A percentile compares a stretch with the other conserved stretches of the same genome.
Conservation (phyloP, 2,797 vertebrate species). For the Lacerta viridis region DNA sequence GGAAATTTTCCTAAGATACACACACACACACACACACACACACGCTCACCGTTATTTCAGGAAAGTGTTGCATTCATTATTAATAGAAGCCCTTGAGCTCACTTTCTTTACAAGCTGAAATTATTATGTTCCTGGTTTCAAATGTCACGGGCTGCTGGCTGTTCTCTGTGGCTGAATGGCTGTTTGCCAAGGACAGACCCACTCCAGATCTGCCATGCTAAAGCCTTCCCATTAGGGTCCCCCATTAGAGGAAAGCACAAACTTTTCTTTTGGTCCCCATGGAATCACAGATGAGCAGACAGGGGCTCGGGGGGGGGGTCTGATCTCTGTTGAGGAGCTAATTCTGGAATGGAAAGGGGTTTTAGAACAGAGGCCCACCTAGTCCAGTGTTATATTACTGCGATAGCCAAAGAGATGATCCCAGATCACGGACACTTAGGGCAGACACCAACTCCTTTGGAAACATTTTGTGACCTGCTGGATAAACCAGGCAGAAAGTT, state of each 20-base stretch:
- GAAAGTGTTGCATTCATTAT: constrained; percentile 23
- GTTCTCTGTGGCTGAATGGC: neutral
- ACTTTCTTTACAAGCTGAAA: constrained; percentile 12
- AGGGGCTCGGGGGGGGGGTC: neutral
- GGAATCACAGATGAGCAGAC: neutral
- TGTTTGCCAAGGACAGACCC: neutral
- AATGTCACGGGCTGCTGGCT: neutral
- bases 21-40: neutral
- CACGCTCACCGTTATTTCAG: neutral
- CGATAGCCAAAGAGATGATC: no score
- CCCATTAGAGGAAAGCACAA: neutral
- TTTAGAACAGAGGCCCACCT: no score
- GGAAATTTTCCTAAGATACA: neutral
- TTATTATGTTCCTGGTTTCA: neutral
- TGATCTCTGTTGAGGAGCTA: neutral
- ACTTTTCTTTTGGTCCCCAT: neutral
- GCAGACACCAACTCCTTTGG: no score
- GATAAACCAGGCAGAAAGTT: neutral
- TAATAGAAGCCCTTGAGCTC: constrained; percentile 30
- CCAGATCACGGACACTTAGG: no score
- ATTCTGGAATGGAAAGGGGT: neutral
- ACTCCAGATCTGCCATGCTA: neutral
- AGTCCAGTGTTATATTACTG: neutral
- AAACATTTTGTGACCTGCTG: neutral
- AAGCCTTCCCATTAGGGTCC: neutral